A percentile compares a stretch with the other conserved stretches of the same genome.
Evolutionary conservation across 1,140 invertebrate genomes (phyloP).

Genomic region (Nilaparvata lugens): DNA sequence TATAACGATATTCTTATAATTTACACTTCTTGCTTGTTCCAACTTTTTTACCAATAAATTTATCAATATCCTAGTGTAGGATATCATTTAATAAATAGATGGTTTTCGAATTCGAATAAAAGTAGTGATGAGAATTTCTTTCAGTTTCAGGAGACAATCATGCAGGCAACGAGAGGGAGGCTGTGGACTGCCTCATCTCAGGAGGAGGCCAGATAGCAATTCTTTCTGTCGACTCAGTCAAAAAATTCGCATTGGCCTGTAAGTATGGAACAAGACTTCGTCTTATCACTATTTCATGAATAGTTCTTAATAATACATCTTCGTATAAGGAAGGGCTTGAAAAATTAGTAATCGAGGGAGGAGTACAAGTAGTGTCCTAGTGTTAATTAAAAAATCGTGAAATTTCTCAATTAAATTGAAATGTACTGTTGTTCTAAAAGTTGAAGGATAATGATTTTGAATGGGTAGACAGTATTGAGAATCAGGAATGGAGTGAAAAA

Average conservation of each 20-base stretch:
- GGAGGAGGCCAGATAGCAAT: neutral
- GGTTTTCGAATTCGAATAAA: no score
- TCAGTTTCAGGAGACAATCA: neutral
- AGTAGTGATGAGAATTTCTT: neutral
- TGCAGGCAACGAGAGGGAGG: neutral
- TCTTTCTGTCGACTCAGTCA: neutral
- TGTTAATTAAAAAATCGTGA: neutral
- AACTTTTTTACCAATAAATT: no score
- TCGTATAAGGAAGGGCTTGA: no score
- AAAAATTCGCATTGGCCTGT: neutral
- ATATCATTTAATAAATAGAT: no score
- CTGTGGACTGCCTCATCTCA: neutral
- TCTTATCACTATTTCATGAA: neutral
- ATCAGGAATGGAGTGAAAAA: no score
- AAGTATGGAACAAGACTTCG: neutral
- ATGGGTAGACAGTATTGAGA: no score
- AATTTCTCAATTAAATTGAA: neutral
- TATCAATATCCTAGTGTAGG: no score
- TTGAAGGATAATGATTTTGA: no score
- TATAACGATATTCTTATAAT: no score
- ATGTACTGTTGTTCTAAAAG: neutral
- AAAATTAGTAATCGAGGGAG: no score
- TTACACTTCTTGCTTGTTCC: no score
- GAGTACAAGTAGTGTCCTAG: neutral
- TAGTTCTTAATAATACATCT: no score